Base-by-base conservation (phyloP, 2,888 invertebrate genomes). In the Drosophila multiciliata region DNA sequence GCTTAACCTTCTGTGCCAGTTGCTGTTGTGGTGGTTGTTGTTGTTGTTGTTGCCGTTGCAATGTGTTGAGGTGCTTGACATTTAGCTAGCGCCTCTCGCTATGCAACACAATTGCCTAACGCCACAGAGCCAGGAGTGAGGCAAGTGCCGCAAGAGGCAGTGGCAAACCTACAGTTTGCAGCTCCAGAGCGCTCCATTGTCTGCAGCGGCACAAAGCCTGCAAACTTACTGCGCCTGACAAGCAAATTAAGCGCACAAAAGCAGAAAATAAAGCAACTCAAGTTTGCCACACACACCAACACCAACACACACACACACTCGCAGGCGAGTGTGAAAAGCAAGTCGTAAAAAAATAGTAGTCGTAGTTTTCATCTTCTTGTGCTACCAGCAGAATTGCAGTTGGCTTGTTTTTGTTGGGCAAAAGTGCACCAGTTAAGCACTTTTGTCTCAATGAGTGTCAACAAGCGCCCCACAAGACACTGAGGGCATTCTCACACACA, bases 391-490 rank as follows among this genome's bases (percentile, higher is more conserved):
- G 12, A 35, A 20, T 36, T 17, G 26, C 12, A 29, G 26, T 38
- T 55, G 55, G n/a, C 38, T 55, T 68, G 68, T 50, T 53, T 66
- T 66, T 73, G 73, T 75, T 76, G 69, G 80, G 76, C 60, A 75
- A 88, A 88, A 87, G 89, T 87, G 86, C 87, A 78, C 82, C 82
- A 76, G 90, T 89, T 87, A 87, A 87, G 87, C 82, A 87, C 87
- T 87, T 90, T 87, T 89, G 90, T 87, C 87, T 87, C 90, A 88
- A 87, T 90, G 87, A 87, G 89, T 86, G 85, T 90, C 87, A 87
- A 90, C 89, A 86, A 86, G 89, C 76, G 68, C 72, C 23, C 73
- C 53, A 70, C 75, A 60, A 82, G 80, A 60, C 68, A 50, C 59
- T 75, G 75, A 59, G 55, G 68, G 69, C 78, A 69, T 60, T 36